Conservation (phyloP, 2,888 invertebrate genomes). For the Euplexia lucipara region DNA sequence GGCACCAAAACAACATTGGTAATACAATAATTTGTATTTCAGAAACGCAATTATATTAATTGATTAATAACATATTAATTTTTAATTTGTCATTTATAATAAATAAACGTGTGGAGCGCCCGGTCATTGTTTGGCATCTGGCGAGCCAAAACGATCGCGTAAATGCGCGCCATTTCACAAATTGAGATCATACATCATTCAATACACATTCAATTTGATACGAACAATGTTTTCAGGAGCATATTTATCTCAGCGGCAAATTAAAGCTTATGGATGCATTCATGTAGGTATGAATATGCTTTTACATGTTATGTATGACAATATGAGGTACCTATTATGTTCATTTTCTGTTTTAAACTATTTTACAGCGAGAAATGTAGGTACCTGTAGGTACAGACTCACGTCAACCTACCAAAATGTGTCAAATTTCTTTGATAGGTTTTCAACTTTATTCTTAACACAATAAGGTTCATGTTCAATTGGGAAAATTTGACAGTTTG, state of each 20-base stretch:
- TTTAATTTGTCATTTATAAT: constrained; percentile 74
- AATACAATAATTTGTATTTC: constrained; percentile 28
- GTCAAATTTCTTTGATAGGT: too few relatives aligned
- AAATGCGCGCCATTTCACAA: constrained; percentile 80
- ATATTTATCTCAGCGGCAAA: constrained; percentile 66
- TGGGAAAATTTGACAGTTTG: too few relatives aligned
- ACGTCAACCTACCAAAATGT: too few relatives aligned
- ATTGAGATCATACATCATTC: constrained; percentile 83
- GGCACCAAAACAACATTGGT: constrained; percentile 26
- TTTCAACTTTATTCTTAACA: too few relatives aligned
- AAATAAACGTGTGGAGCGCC: constrained; percentile 67
- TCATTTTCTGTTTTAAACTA: not conserved
- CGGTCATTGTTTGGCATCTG: constrained; percentile 78
- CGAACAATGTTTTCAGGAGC: constrained; percentile 68
- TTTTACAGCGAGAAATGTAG: too few relatives aligned
- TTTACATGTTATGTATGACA: constrained; percentile 6
- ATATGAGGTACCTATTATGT: not conserved
- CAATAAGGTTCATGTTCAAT: too few relatives aligned
- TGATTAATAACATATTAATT: constrained; percentile 64
- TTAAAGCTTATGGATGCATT: constrained; percentile 60
- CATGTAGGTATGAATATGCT: constrained; percentile 6
- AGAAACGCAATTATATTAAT: constrained; percentile 60
- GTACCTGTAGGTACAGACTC: too few relatives aligned
- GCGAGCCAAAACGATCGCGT: constrained; percentile 75
- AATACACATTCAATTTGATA: constrained; percentile 74